These are phyloP conservation scores for Bombylius major DNA, from an alignment of 2,888 invertebrate genomes.

Conservation along the genomic window DNA sequence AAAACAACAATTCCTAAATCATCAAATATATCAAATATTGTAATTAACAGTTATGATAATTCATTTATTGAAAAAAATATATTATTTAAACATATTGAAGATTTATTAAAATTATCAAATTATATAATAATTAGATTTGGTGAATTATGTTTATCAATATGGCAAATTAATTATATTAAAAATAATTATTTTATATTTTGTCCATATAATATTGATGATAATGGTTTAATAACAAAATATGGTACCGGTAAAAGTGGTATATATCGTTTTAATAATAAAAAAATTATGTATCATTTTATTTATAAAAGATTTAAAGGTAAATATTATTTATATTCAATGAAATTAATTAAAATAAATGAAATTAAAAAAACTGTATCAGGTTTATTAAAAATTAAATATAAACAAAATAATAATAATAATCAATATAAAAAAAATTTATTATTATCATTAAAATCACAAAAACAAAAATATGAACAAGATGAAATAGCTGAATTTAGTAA, in stretches of 20 bases:
- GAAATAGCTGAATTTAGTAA: not conserved
- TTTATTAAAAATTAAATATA: not conserved
- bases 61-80: not conserved
- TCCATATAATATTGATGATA: constrained; percentile 9
- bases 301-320: not conserved
- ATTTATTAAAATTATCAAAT: constrained; percentile 10
- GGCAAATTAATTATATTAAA: constrained; percentile 10
- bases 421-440: too few species aligned
- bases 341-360: not conserved
- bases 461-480: not conserved
- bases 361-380: not conserved
- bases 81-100: constrained; percentile 2
- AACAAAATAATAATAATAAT: too few species aligned
- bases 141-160: constrained; percentile 14
- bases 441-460: too few species aligned
- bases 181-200: constrained; percentile 8
- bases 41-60: too few species aligned
- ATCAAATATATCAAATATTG: too few species aligned
- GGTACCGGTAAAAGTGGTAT: constrained; percentile 5
- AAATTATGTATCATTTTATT: not conserved
- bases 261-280: not conserved
- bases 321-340: not conserved
- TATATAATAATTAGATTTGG: constrained; percentile 11
- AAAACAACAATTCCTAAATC: too few species aligned
- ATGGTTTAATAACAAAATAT: constrained; percentile 3